phyloP scores from a whole-genome alignment of 2,797 vertebrate species.

The Helarctos malayanus region DNA sequence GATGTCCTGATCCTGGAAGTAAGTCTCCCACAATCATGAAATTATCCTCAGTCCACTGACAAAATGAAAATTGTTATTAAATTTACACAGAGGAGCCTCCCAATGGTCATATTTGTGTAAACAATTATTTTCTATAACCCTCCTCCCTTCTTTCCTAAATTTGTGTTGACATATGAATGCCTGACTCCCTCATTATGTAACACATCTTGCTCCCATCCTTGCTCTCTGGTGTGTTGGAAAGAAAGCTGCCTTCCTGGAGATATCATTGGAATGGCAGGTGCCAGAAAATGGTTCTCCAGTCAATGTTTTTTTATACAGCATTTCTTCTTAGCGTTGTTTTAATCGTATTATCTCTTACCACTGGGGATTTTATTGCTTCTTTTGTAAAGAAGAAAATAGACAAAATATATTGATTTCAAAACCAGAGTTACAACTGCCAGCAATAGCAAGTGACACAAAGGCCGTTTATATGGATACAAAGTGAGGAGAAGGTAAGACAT shows the following conservation, averaged over 20 bases:
- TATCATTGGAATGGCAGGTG: not conserved
- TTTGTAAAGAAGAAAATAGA: constrained; percentile 7
- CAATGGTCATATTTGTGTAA: not conserved
- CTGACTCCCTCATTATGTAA: not conserved
- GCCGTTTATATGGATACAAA: not conserved
- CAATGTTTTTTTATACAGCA: not conserved
- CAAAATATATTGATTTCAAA: constrained; percentile 42
- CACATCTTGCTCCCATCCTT: not conserved
- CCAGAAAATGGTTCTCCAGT: not conserved
- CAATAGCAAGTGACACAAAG: not conserved
- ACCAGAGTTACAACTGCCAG: not conserved
- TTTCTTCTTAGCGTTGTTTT: constrained; percentile 35
- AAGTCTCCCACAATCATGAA: constrained; percentile 11
- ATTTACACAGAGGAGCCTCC: not conserved
- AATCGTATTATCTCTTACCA: not conserved
- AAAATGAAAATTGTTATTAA: constrained; percentile 48
- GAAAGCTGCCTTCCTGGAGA: not conserved
- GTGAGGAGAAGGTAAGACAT: not conserved
- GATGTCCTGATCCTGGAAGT: not conserved
- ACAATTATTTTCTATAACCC: constrained; percentile 16
- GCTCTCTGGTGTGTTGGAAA: not conserved
- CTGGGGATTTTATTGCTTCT: constrained; percentile 18
- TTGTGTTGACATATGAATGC: not conserved
- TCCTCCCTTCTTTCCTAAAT: not conserved
- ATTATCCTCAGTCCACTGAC: not conserved